Evolutionary conservation across 1,140 invertebrate species (phyloP), one percentile per base, ranked within the genome.

Genomic region (Cardiocondyla obscurior): DNA sequence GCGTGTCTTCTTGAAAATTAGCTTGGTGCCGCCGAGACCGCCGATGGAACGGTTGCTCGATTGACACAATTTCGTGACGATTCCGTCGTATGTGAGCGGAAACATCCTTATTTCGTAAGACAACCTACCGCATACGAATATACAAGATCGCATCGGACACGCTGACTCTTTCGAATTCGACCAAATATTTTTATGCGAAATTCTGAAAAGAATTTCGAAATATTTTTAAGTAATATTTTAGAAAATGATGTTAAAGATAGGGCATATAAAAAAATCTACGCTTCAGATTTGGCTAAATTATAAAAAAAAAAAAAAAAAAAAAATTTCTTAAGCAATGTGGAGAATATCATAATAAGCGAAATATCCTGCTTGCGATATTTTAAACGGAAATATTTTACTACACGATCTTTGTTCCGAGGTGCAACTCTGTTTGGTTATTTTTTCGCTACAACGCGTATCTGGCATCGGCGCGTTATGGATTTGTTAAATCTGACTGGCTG

Each of bases 1-100:
- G 74, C 74, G 74, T 79, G 74, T 77, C 74, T 77, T 77, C 73
- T 67, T 67, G 49, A 79, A 53, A 79, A 79, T 69, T 79, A 67
- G 67, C 74, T 53, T 33, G 22, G 19, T 19, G 30, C 44, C 46
- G 60, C 12, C 74, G 36, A 16, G 74, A 67, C 12, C n/a, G 46
- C 30, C 62, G 74, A 77, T 39, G 74, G 44, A 53, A 33, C 30
- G 44, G 10, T 73, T 58, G 42, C 36, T 39, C 55, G 57, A 64
- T 51, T 51, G 74, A 67, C 62, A 51, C 46, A 67, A 14, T 65
- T 65, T 8, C 30, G 7, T 0, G n/a, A 4, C 19, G 44, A 36
- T 36, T 8, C 28, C 12, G 25, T 6, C 57, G 30, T 28, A 19
- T 16, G 46, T 76, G 33, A 8, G 8, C 12, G 16, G 22, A 16